A percentile compares a stretch with the other conserved stretches of the same genome.
phyloP scores from a whole-genome alignment of 2,888 invertebrate genomes.

The Amiota minor region DNA sequence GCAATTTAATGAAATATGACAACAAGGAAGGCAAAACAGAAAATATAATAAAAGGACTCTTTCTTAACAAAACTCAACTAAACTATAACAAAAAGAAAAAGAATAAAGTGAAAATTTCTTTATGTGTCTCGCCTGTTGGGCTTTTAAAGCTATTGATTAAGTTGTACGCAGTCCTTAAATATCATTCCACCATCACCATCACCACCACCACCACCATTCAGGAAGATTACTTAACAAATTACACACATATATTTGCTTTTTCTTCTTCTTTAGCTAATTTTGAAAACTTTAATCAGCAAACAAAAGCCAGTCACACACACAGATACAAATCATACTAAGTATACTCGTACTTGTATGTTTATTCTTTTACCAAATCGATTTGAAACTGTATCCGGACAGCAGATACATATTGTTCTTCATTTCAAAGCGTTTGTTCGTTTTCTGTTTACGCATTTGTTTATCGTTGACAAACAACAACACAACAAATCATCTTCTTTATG shows the following conservation, averaged over 20 bases:
- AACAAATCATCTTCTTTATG: slow-evolving; percentile 1
- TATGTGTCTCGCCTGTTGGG: neutral
- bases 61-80: neutral
- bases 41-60: neutral
- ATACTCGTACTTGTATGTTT: too few relatives aligned
- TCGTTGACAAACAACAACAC: slow-evolving; percentile 15
- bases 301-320: slow-evolving; percentile 40
- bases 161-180: slow-evolving; percentile 20
- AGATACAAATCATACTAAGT: neutral
- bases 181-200: slow-evolving; percentile 43
- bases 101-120: slow-evolving; percentile 4
- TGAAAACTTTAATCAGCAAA: slow-evolving; percentile 41
- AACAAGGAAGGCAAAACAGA: neutral
- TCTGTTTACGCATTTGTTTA: slow-evolving; percentile 24
- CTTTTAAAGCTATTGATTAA: slow-evolving; percentile 22
- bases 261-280: slow-evolving; percentile 35
- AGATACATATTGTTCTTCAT: slow-evolving; percentile 36
- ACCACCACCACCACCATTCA: slow-evolving; percentile 7
- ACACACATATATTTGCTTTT: slow-evolving; percentile 68
- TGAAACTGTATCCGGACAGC: too few relatives aligned
- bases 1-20: neutral
- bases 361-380: too few relatives aligned
- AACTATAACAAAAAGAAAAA: neutral
- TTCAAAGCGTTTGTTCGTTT: slow-evolving; percentile 48
- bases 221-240: slow-evolving; percentile 62